Percentiles rank a stretch among this genome's conserved stretches.
phyloP scores from a whole-genome alignment of 2,888 invertebrate species.

The Drosophila seclusa region DNA sequence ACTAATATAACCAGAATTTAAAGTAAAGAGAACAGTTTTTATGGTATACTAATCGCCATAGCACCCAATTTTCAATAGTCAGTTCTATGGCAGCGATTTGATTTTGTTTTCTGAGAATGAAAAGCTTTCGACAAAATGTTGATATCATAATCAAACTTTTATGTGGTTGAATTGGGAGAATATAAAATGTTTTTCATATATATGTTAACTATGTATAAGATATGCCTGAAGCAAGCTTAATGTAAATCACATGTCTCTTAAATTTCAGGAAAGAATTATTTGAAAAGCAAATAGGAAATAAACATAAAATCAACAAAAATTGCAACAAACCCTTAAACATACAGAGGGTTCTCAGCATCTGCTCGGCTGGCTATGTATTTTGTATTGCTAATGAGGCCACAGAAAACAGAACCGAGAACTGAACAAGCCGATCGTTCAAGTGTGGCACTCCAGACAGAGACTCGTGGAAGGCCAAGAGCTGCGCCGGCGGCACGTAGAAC shows the following conservation, averaged over 20 bases:
- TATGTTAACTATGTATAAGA: not conserved
- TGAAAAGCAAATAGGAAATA: not conserved
- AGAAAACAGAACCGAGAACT: constrained; percentile 26
- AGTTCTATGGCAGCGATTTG: not conserved
- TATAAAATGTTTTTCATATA: not conserved
- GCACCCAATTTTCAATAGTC: not conserved
- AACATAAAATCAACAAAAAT: not conserved
- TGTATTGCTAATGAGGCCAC: constrained; percentile 35
- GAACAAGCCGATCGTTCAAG: constrained; percentile 46
- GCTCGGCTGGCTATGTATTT: not conserved
- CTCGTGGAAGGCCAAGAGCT: constrained; percentile 14
- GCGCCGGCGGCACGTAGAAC: constrained; percentile 50
- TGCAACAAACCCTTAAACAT: not conserved
- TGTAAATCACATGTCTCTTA: not conserved
- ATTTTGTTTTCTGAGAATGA: not conserved
- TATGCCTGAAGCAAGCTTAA: not conserved
- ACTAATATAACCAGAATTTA: not conserved
- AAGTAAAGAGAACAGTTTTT: not conserved
- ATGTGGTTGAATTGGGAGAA: not conserved
- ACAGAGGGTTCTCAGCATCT: not conserved
- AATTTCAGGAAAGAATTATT: not conserved
- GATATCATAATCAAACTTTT: not conserved
- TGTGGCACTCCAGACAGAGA: constrained; percentile 34
- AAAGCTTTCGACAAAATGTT: not conserved
- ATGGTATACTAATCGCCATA: not conserved